Evolutionary conservation across 2,888 invertebrate species (phyloP), one percentile per base, ranked within the genome.

Genomic region (Sesia apiformis): DNA sequence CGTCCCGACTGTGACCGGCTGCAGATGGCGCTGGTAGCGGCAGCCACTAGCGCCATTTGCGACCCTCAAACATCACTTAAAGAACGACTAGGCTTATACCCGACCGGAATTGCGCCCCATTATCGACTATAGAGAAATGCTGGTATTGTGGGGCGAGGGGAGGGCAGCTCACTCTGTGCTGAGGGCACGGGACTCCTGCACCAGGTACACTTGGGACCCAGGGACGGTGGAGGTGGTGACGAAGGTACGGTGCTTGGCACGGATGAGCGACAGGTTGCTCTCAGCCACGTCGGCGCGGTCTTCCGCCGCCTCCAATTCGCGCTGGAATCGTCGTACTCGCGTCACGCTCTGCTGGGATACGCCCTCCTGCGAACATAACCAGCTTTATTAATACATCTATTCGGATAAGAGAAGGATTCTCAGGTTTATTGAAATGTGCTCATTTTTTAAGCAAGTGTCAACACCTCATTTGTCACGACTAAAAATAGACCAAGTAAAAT

Each of bases 191-290:
- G 94, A 93, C 90, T 96, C 96, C 91, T 96, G 95, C 67, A 96
- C 96, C 84, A 96, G 92, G 90, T 96, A 96, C 73, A 96, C 96
- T 90, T 95, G 95, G 78, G 96, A 96, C 74, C 96, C 96, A 86
- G 97, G 97, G 74, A 96, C 95, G 70, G 95, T 93, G 85, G 95
- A 96, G 84, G 97, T 96, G 91, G 97, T 97, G 78, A 97, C 97
- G 90, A 97, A 97, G 85, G 97, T 96, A 91, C 98, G 97, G 92
- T 98, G 98, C 92, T 98, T 98, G 91, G 98, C 97, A 76, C 98
- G 95, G 91, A 98, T 97, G 86, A 98, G 92, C 71, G 95, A 94
- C 83, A 98, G 92, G 89, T 96, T 97, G 92, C 95, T 96, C 91
- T 98, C 98, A 70, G 98, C 98, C 70, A 93, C 93, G 75, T 98